A percentile compares a stretch with the other conserved stretches of the same genome.
Evolutionary conservation across 2,888 invertebrate genomes (phyloP).

Genomic region (Hirtodrosophila histrioides): DNA sequence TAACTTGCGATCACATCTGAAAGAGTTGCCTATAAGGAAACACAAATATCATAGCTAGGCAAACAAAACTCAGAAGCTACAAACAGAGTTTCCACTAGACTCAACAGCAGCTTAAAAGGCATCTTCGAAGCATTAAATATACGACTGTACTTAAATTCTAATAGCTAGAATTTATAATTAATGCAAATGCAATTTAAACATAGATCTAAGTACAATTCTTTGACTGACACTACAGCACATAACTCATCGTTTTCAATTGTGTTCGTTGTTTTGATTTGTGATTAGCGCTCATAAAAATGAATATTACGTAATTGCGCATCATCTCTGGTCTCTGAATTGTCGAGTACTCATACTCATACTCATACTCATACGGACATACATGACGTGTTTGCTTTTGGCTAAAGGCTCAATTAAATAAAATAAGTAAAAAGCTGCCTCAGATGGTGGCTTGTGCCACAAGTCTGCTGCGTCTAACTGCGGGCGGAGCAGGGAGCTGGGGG

Average conservation of each 20-base stretch:
- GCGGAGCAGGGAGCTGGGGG: conserved; percentile 13
- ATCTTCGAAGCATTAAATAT: neutral
- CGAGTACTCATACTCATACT: neutral
- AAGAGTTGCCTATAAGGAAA: too few species aligned
- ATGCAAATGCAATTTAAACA: conserved; percentile 44
- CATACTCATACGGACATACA: conserved; percentile 17
- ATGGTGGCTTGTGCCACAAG: conserved; percentile 59
- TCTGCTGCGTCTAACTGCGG: conserved; percentile 5
- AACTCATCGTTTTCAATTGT: conserved; percentile 63
- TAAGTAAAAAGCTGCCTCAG: conserved; percentile 42
- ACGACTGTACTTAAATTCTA: conserved; percentile 10
- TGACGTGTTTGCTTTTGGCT: conserved; percentile 48
- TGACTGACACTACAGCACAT: conserved; percentile 50
- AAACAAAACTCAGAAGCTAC: neutral
- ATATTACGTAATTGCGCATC: conserved; percentile 59
- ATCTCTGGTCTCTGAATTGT: conserved; percentile 14
- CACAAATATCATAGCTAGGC: conserved; percentile 1
- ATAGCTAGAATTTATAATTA: conserved; percentile 39
- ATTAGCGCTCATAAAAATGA: conserved; percentile 51
- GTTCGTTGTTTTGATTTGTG: conserved; percentile 46
- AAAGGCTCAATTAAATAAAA: conserved; percentile 71
- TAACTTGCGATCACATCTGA: too few species aligned
- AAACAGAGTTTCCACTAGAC: neutral
- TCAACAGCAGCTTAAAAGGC: neutral
- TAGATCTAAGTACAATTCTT: conserved; percentile 24